Conservation (phyloP, 2,888 invertebrate species). For the Macrosiphum euphorbiae region DNA sequence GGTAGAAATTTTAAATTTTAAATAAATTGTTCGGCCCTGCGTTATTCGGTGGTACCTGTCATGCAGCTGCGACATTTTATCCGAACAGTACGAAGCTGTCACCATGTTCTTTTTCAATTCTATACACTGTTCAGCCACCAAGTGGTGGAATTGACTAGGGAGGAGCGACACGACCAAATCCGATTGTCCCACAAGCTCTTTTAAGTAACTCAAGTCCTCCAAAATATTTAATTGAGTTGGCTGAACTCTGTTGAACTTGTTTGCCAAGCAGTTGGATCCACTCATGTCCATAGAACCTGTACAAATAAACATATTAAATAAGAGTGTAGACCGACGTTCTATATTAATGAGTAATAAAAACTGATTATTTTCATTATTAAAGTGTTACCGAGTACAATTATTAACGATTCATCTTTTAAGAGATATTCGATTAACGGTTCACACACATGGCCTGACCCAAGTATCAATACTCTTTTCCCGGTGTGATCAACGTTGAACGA, state of each 20-base stretch:
- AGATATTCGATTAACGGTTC: conserved; percentile 96
- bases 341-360: not conserved
- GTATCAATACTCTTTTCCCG: conserved; percentile 80
- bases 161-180: conserved; percentile 89
- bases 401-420: conserved; percentile 82
- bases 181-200: conserved; percentile 80
- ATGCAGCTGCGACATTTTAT: conserved; percentile 85
- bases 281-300: conserved; percentile 85
- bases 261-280: conserved; percentile 77
- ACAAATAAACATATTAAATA: not conserved
- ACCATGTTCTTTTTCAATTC: conserved; percentile 91
- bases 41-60: conserved; percentile 73
- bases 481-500: not conserved
- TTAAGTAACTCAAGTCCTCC: conserved; percentile 77
- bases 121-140: conserved; percentile 89
- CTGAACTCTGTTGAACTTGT: conserved; percentile 82
- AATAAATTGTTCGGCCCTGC: not conserved
- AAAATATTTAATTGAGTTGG: conserved; percentile 87
- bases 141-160: conserved; percentile 90
- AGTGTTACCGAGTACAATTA: conserved; percentile 82
- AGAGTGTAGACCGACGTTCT: not conserved
- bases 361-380: not conserved
- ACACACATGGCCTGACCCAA: conserved; percentile 96
- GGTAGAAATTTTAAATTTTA: not conserved
- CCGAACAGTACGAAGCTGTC: conserved; percentile 94